These are phyloP conservation scores for Redunca redunca DNA, from an alignment of 2,113 vertebrate genomes.

Conservation along the genomic window DNA sequence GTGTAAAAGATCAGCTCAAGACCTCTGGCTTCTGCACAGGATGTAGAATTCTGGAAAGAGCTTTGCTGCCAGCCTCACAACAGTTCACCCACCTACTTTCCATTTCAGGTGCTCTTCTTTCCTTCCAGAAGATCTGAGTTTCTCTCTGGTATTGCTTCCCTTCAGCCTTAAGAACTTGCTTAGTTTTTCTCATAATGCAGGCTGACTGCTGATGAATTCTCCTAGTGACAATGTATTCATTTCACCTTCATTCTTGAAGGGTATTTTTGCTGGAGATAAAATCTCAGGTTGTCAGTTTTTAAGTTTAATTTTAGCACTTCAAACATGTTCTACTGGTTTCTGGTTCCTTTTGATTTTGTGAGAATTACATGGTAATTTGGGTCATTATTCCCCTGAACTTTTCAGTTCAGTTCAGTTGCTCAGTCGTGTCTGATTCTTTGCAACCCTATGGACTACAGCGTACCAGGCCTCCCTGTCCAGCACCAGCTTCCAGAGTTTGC, in stretches of 20 bases:
- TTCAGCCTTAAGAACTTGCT: neutral
- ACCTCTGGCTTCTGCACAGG: neutral
- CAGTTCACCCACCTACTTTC: accelerated
- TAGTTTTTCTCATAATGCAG: neutral
- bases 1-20: too few species aligned
- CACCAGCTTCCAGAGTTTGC: neutral
- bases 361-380: neutral
- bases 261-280: neutral
- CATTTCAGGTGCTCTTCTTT: neutral
- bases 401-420: neutral
- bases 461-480: neutral
- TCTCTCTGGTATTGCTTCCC: neutral
- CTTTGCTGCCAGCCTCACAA: neutral
- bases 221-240: neutral
- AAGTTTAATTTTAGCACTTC: neutral
- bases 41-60: neutral
- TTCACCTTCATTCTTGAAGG: neutral
- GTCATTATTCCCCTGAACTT: neutral
- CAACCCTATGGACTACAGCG: neutral
- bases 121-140: neutral
- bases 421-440: neutral
- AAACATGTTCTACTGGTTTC: neutral
- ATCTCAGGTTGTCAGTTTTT: neutral
- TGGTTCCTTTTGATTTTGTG: neutral
- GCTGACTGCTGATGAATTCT: neutral